Conservation (phyloP, 2,797 vertebrate species). For the Fratercula arctica region DNA sequence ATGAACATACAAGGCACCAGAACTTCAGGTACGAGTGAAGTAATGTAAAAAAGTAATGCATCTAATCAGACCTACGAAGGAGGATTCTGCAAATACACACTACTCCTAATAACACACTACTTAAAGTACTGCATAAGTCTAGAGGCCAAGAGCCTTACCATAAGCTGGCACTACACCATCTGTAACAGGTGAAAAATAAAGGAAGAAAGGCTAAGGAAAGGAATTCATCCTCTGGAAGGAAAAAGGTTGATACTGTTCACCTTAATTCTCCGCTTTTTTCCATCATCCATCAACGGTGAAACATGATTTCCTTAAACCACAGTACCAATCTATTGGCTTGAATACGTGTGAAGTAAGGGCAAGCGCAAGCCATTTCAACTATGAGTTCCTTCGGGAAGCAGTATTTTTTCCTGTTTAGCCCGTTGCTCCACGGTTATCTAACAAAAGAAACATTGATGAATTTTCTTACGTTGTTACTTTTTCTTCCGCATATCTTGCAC, state of each 20-base stretch:
- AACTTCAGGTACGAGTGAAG: not conserved
- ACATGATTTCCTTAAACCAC: not conserved
- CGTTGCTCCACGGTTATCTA: not conserved
- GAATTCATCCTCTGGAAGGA: not conserved
- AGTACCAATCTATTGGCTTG: not conserved
- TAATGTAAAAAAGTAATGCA: not conserved
- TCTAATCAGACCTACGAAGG: not conserved
- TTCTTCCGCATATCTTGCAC: not conserved
- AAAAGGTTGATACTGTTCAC: not conserved
- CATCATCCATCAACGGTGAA: not conserved
- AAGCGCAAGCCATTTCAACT: not conserved
- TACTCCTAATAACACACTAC: not conserved
- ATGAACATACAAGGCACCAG: not conserved
- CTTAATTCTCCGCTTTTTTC: not conserved
- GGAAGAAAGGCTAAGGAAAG: not conserved
- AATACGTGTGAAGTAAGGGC: not conserved
- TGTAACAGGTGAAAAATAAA: not conserved
- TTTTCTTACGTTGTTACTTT: not conserved
- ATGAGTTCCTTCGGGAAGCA: not conserved
- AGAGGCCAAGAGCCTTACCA: not conserved
- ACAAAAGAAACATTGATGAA: not conserved
- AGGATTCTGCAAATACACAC: not conserved
- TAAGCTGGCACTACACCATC: not conserved
- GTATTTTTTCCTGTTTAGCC: not conserved
- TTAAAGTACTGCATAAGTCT: not conserved